phyloP scores from a whole-genome alignment of 2,797 vertebrate genomes.

The Lophura swinhoii region DNA sequence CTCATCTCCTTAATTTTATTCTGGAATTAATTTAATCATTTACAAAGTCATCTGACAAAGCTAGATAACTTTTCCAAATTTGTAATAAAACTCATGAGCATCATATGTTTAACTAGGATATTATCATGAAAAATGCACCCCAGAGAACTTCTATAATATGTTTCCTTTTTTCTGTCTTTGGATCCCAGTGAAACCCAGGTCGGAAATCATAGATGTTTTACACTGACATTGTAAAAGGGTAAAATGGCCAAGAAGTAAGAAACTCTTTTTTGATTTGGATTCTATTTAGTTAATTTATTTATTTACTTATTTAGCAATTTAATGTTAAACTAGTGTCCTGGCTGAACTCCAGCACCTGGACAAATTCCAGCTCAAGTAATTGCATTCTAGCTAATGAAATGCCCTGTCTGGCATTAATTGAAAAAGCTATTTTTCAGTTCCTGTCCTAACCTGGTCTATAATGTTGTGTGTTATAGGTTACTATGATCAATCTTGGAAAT shows the following conservation, averaged over 20 bases:
- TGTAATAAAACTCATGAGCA: not conserved
- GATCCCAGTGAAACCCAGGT: not conserved
- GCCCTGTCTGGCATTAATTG: conserved; percentile 44
- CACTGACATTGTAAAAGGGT: not conserved
- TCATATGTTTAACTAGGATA: not conserved
- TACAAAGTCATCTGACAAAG: not conserved
- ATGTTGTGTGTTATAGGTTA: not conserved
- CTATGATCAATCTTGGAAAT: not conserved
- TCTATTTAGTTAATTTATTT: not conserved
- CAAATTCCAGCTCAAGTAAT: conserved; percentile 48
- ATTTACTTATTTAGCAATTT: not conserved
- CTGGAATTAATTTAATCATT: not conserved
- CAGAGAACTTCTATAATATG: not conserved
- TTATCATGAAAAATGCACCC: not conserved
- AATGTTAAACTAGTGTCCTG: not conserved
- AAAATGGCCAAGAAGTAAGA: not conserved
- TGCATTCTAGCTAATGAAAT: conserved; percentile 38
- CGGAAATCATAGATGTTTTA: not conserved
- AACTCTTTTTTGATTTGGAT: not conserved
- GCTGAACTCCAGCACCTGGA: conserved; percentile 41
- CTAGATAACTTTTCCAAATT: not conserved
- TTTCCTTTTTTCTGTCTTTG: not conserved
- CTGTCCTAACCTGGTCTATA: not conserved
- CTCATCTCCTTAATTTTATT: not conserved
- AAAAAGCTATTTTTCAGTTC: conserved; percentile 33